These are phyloP conservation scores for Ctenoplectra terminalis DNA, from an alignment of 1,140 invertebrate species.

Conservation along the genomic window DNA sequence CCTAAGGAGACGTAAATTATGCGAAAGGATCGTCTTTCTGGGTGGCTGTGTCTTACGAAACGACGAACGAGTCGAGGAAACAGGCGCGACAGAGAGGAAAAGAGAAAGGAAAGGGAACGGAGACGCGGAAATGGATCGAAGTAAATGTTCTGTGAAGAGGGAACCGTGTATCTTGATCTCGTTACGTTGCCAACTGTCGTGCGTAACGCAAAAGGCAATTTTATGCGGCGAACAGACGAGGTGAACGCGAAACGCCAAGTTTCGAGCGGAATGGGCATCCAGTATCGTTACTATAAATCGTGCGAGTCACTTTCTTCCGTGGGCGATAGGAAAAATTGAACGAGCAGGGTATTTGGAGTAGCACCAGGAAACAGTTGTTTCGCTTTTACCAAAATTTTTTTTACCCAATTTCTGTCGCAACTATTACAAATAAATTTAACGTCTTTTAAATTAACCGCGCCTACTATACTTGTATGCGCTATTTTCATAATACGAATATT, in stretches of 20 bases:
- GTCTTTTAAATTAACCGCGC: too few relatives aligned
- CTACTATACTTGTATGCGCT: too few relatives aligned
- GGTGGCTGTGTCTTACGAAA: slow-evolving; percentile 36
- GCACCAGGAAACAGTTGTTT: too few relatives aligned
- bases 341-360: background rate
- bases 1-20: slow-evolving; percentile 17
- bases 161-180: slow-evolving; percentile 54
- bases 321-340: background rate
- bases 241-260: background rate
- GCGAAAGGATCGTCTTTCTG: slow-evolving; percentile 39
- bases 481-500: too few relatives aligned
- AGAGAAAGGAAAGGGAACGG: background rate
- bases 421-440: too few relatives aligned
- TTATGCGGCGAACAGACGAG: background rate
- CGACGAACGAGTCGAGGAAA: slow-evolving; percentile 18
- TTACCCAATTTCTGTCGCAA: too few relatives aligned
- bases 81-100: background rate
- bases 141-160: slow-evolving; percentile 55
- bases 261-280: background rate
- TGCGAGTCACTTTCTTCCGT: background rate
- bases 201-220: slow-evolving; percentile 40
- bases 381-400: too few relatives aligned
- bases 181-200: slow-evolving; percentile 51
- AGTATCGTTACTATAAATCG: slow-evolving; percentile 8
- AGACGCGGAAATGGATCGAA: slow-evolving; percentile 49